Evolutionary conservation across 2,797 vertebrate species (phyloP).

Genomic region (Sebastes steindachneri): DNA sequence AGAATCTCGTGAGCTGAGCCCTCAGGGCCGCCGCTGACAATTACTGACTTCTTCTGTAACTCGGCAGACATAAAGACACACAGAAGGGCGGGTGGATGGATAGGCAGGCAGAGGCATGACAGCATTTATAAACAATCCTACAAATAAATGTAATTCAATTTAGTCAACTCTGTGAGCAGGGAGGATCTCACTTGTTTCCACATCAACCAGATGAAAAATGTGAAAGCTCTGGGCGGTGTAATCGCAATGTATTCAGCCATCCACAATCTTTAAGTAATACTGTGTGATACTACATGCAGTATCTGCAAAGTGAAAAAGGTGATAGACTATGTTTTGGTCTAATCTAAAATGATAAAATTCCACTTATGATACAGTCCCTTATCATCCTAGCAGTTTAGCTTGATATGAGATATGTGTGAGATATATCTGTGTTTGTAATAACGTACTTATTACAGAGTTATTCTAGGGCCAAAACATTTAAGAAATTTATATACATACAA

Average conservation of each 20-base stretch:
- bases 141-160: background rate
- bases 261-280: background rate
- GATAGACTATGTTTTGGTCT: background rate
- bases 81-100: background rate
- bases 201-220: background rate
- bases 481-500: background rate
- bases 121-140: conserved; percentile 5
- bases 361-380: background rate
- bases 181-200: background rate
- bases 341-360: background rate
- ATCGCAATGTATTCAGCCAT: background rate
- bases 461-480: background rate
- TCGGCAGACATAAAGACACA: background rate
- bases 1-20: conserved; percentile 55
- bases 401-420: background rate
- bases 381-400: background rate
- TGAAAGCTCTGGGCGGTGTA: background rate
- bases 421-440: background rate
- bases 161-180: background rate
- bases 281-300: background rate
- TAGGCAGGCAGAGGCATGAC: background rate
- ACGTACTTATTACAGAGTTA: background rate
- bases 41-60: conserved; percentile 50
- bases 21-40: conserved; percentile 39
- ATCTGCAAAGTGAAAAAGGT: background rate